phyloP scores from a whole-genome alignment of 2,888 invertebrate species.

The Brachypalpus laphriformis region DNA sequence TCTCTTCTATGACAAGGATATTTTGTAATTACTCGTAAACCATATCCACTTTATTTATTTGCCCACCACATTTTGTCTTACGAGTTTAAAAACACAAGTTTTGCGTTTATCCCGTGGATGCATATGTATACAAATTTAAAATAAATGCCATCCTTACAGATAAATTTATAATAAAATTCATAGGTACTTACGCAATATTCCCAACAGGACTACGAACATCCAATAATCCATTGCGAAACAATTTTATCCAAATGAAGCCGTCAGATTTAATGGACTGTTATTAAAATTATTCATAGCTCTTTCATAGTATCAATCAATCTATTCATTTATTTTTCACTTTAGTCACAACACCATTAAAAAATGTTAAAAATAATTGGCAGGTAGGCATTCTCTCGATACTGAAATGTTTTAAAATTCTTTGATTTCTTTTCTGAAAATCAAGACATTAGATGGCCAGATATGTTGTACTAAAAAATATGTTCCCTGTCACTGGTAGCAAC shows the following conservation, averaged over 20 bases:
- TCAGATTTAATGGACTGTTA: background rate
- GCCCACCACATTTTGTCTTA: too few species aligned
- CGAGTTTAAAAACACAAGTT: too few species aligned
- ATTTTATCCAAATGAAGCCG: slow-evolving; percentile 52
- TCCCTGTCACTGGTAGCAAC: too few species aligned
- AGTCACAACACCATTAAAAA: background rate
- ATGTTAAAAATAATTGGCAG: background rate
- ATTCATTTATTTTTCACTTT: background rate
- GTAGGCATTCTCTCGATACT: background rate
- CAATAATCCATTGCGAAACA: slow-evolving; percentile 53
- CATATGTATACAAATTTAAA: too few species aligned
- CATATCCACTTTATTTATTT: too few species aligned
- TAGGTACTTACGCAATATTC: slow-evolving; percentile 56
- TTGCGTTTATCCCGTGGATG: too few species aligned
- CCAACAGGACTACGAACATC: slow-evolving; percentile 34
- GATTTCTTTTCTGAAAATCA: background rate
- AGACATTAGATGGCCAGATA: background rate
- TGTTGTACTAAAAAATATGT: too few species aligned
- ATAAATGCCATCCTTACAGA: background rate
- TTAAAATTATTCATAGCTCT: slow-evolving; percentile 32
- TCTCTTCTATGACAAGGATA: too few species aligned
- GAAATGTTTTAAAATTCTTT: background rate
- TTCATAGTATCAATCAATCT: background rate
- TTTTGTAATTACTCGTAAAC: too few species aligned
- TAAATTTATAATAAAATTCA: background rate